phyloP scores from a whole-genome alignment of 64 coral and sea anemone genomes.

The Trachythela sp. region DNA sequence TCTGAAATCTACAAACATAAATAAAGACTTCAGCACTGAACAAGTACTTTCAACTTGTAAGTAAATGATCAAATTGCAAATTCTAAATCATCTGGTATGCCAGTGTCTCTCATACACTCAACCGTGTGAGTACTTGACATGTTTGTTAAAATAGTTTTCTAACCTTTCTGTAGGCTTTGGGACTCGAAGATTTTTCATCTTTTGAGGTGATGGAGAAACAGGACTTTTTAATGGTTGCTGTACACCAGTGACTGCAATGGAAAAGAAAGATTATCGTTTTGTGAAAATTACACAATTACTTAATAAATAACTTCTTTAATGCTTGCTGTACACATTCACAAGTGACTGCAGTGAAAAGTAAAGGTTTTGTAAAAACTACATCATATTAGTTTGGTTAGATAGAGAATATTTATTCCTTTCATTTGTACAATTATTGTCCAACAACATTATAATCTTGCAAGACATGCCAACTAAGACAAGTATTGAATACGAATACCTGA shows the following conservation, averaged over 20 bases:
- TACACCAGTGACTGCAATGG: neutral
- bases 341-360: no score
- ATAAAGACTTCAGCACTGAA: neutral
- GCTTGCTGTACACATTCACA: no score
- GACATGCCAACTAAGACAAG: neutral
- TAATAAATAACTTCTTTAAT: no score
- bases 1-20: conserved; percentile 76
- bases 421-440: no score
- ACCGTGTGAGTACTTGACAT: no score
- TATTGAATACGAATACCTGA: conserved; percentile 32
- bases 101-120: no score
- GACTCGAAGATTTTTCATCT: conserved; percentile 79
- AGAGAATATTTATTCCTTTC: no score
- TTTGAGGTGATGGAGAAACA: conserved; percentile 66
- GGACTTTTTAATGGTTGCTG: conserved; percentile 26
- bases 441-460: no score
- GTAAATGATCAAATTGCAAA: neutral
- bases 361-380: no score
- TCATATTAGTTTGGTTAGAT: no score
- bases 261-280: neutral
- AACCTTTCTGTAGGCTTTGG: conserved; percentile 89
- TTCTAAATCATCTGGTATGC: no score
- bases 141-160: neutral
- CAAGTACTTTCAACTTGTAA: conserved; percentile 7
- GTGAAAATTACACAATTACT: neutral